Base-by-base conservation (phyloP, 2,797 vertebrate genomes). In the Oreortyx pictus region DNA sequence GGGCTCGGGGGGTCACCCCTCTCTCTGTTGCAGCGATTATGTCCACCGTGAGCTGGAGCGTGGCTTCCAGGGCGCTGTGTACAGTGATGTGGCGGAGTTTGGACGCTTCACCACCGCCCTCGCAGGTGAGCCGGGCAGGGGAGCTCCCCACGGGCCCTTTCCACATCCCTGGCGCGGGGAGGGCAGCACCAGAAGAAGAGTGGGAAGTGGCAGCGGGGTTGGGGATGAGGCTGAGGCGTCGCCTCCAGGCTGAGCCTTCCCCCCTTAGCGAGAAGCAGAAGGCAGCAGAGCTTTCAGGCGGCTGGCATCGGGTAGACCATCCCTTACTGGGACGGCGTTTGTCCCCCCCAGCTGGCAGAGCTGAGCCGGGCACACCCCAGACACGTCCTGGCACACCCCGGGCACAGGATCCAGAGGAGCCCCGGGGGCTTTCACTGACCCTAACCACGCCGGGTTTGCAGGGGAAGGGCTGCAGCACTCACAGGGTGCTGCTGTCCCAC, bases 81-180 rank as follows among this genome's bases (percentile, higher is more conserved):
- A 98, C 90, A 89, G 95, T 3, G 97, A 98, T 62, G 95, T 97
- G 12, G 74, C 96, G 31, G 97, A 97, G 16, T 97, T 98, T 72
- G 97, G 97, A 65, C 97, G 97, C 91, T 98, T 98, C 59, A 90
- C 98, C 87, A 98, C 98, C 44, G 95, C 98, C 4, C 96, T 99
- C 43, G 98, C 98, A 35, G 98, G 98, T 97, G 67, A 90, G 87
- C 8, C 0, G 2, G 14, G 31, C 9, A 3, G 27, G 14, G 14
- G n/a, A 6, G 49, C 23, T 11, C 9, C 18, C 39, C 39, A 9
- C 9, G 39, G 39, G 10, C 39, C 39, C 39, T 12, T 14, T 50
- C 31, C 10, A 6, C 18, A 16, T 31, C 57, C 33, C 33, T 20
- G 12, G 14, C 14, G 13, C 15, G 56, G n/a, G 56, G n/a, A 6